Conservation (phyloP, 2,888 invertebrate genomes). For the Anagyrus pseudococci region DNA sequence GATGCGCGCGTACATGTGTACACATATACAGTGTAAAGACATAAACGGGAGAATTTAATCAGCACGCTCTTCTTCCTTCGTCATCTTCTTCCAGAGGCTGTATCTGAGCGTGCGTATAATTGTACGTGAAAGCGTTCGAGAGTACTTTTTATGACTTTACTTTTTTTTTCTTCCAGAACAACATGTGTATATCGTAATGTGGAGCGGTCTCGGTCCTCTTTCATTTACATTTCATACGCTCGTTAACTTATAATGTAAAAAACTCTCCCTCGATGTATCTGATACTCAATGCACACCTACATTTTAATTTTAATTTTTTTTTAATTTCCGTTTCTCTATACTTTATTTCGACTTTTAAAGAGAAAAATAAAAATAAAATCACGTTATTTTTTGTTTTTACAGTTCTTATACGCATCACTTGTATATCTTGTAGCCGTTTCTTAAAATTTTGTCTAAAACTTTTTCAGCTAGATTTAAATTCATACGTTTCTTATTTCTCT, state of each 20-base stretch:
- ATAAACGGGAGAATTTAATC: slow-evolving; percentile 35
- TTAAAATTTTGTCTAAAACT: neutral
- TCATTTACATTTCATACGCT: slow-evolving; percentile 21
- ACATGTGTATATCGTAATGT: neutral
- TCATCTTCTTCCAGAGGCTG: neutral
- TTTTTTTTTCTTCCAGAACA: neutral
- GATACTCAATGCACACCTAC: neutral
- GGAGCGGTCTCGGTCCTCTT: slow-evolving; percentile 6
- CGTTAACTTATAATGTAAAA: slow-evolving; percentile 27
- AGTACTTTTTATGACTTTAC: neutral
- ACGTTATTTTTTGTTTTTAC: too few species aligned
- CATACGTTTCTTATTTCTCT: neutral
- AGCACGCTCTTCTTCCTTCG: slow-evolving; percentile 23
- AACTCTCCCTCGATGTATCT: slow-evolving; percentile 9
- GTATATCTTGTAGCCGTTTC: neutral
- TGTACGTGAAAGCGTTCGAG: too few species aligned
- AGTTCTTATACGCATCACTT: too few species aligned
- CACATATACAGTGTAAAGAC: too few species aligned
- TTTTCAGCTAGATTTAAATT: neutral
- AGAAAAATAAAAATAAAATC: too few species aligned
- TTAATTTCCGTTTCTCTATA: neutral
- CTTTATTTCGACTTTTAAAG: too few species aligned
- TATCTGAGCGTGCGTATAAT: too few species aligned
- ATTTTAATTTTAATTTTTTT: slow-evolving; percentile 29
- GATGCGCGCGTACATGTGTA: neutral